Conservation (phyloP, 2,888 invertebrate genomes). For the Ochropleura plecta region DNA sequence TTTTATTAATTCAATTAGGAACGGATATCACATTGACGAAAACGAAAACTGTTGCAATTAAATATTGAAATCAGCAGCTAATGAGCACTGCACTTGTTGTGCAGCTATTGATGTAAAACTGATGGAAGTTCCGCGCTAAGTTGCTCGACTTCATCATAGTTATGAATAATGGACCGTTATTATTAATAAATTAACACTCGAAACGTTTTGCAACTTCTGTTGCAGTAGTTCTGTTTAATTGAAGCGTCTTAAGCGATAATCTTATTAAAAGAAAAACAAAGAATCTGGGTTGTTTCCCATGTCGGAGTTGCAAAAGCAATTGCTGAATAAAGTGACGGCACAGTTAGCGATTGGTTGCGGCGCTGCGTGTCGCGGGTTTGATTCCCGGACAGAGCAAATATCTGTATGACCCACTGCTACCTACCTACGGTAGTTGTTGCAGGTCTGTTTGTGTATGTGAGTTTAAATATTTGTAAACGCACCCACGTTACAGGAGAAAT, state of each 20-base stretch:
- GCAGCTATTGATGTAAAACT: constrained; percentile 29
- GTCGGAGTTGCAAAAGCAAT: constrained; percentile 13
- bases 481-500: too few species aligned
- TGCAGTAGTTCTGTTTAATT: constrained; percentile 32
- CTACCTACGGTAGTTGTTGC: too few species aligned
- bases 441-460: too few species aligned
- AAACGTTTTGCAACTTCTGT: constrained; percentile 20
- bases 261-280: constrained; percentile 13
- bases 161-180: constrained; percentile 53
- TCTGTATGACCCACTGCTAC: too few species aligned
- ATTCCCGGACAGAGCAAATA: too few species aligned
- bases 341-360: too few species aligned
- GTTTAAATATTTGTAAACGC: too few species aligned
- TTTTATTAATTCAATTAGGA: constrained; percentile 45
- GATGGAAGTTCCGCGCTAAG: constrained; percentile 29
- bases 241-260: constrained; percentile 29
- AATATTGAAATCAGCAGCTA: constrained; percentile 37
- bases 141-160: constrained; percentile 31
- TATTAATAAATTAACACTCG: constrained; percentile 22
- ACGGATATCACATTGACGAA: constrained; percentile 46
- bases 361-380: too few species aligned
- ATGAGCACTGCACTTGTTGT: constrained; percentile 33
- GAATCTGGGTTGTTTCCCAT: constrained; percentile 5
- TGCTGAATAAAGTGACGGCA: constrained; percentile 5
- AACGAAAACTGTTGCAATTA: constrained; percentile 36